phyloP scores from a whole-genome alignment of 2,888 invertebrate species.

The Standfussiana lucernea region DNA sequence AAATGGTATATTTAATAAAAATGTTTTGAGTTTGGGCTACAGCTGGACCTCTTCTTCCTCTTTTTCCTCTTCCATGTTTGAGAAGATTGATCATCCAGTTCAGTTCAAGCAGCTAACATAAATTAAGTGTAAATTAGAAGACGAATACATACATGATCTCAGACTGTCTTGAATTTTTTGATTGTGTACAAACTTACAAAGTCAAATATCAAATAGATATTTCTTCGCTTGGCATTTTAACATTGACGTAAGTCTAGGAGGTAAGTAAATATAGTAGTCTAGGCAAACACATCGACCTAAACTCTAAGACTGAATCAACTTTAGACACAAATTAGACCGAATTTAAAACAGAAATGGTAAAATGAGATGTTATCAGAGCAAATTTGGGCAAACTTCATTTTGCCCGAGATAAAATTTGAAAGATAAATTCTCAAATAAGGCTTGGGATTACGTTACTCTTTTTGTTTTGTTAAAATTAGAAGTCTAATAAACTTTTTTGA shows the following conservation, averaged over 20 bases:
- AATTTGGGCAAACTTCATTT: slow-evolving; percentile 56
- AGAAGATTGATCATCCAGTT: background rate
- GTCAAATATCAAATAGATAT: background rate
- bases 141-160: background rate
- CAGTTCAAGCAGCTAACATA: background rate
- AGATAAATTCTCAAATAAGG: slow-evolving; percentile 60
- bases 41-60: background rate
- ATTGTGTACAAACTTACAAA: background rate
- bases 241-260: background rate
- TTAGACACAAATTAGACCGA: slow-evolving; percentile 36
- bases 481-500: slow-evolving; percentile 42
- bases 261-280: background rate
- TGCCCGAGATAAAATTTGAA: slow-evolving; percentile 49
- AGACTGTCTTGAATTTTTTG: background rate
- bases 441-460: slow-evolving; percentile 39
- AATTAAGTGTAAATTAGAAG: background rate
- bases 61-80: background rate
- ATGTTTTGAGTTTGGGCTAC: too few species aligned
- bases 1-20: too few species aligned
- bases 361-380: slow-evolving; percentile 57
- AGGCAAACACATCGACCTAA: slow-evolving; percentile 9
- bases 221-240: slow-evolving; percentile 9
- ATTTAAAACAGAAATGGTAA: slow-evolving; percentile 53
- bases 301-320: slow-evolving; percentile 33
- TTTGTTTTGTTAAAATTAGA: slow-evolving; percentile 43